Evolutionary conservation across 2,888 invertebrate species (phyloP).

Genomic region (Tipula confusa): DNA sequence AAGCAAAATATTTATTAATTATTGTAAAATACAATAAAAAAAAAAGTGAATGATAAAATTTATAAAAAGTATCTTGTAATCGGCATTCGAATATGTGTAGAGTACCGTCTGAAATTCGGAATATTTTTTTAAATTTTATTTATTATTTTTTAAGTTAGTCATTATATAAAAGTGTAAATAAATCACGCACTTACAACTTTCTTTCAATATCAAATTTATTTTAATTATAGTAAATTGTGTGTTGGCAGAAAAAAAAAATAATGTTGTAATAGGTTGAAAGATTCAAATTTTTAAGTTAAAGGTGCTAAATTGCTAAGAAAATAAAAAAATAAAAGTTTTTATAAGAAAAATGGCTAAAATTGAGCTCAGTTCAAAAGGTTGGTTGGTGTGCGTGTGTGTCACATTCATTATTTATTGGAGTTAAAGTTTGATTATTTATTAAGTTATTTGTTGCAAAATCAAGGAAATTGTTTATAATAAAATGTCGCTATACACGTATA

Average conservation of each 20-base stretch:
- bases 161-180: slow-evolving; percentile 15
- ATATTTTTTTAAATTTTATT: background rate
- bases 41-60: background rate
- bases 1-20: slow-evolving; percentile 3
- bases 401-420: background rate
- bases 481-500: background rate
- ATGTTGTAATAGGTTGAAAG: background rate
- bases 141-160: background rate
- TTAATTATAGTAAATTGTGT: background rate
- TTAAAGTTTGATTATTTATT: background rate
- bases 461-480: background rate
- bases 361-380: background rate
- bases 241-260: background rate
- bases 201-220: background rate
- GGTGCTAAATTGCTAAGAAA: background rate
- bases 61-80: slow-evolving; percentile 5
- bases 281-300: background rate
- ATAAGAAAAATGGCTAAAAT: background rate
- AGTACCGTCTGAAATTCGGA: background rate
- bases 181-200: background rate
- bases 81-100: background rate
- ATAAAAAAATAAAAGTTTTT: background rate
- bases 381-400: background rate
- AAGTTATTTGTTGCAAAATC: background rate
- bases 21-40: background rate